Conservation (phyloP, 1,140 invertebrate species). For the Lordiphosa clarofinis region DNA sequence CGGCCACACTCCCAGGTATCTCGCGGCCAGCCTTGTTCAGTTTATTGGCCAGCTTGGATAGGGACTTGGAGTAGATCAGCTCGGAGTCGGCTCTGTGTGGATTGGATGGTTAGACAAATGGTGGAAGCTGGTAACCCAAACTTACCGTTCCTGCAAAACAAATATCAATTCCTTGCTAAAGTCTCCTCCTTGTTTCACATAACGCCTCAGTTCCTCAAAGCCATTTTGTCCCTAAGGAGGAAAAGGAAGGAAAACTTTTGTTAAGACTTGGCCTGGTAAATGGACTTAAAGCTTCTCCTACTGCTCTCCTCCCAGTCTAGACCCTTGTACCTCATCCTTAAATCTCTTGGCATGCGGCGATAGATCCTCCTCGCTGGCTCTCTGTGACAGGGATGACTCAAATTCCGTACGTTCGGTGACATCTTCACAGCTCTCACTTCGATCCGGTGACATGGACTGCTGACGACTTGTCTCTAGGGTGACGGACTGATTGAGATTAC, state of each 20-base stretch:
- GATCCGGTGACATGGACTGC: conserved; percentile 49
- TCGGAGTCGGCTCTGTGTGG: conserved; percentile 91
- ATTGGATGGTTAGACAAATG: too few relatives aligned
- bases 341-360: conserved; percentile 65
- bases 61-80: conserved; percentile 92
- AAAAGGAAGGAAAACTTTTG: not conserved
- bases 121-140: not conserved
- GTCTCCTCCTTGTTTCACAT: conserved; percentile 95
- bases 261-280: not conserved
- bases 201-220: conserved; percentile 94
- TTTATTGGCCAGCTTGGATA: conserved; percentile 92
- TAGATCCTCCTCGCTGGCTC: conserved; percentile 57
- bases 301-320: not conserved
- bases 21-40: conserved; percentile 90
- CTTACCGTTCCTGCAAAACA: conserved; percentile 94
- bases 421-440: conserved; percentile 56
- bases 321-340: conserved; percentile 62
- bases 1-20: conserved; percentile 89
- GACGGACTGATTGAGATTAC: conserved; percentile 56
- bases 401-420: conserved; percentile 53
- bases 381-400: conserved; percentile 49
- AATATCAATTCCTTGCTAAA: conserved; percentile 94
- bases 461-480: conserved; percentile 31
- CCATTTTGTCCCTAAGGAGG: conserved; percentile 90
- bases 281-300: not conserved